Percentiles rank a stretch among this genome's conserved stretches.
These are phyloP conservation scores for Vulpes lagopus DNA, from an alignment of 2,113 vertebrate genomes.

Conservation along the genomic window DNA sequence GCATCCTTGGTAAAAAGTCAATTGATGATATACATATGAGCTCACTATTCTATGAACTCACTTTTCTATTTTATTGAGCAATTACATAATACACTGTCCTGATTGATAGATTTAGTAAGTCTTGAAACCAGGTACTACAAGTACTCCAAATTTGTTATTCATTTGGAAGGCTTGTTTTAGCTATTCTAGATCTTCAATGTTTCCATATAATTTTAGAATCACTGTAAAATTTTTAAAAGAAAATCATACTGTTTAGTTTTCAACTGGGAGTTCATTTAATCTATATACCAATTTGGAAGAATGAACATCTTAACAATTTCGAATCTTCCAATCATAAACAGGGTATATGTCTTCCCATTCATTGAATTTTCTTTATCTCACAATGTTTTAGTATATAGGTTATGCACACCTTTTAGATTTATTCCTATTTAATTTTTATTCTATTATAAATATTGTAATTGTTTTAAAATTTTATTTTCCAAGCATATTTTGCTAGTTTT, in stretches of 20 bases:
- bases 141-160: background rate
- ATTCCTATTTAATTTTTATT: background rate
- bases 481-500: background rate
- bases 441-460: background rate
- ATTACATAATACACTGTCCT: background rate
- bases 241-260: background rate
- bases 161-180: background rate
- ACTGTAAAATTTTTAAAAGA: background rate
- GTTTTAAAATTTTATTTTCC: background rate
- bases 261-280: background rate
- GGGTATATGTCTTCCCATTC: background rate
- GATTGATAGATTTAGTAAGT: background rate
- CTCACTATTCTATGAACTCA: background rate
- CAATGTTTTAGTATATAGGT: background rate
- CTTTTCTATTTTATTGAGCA: background rate
- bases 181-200: background rate
- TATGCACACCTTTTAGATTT: background rate
- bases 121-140: background rate
- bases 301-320: background rate
- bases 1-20: background rate
- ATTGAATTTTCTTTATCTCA: background rate
- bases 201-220: slow-evolving; percentile 12
- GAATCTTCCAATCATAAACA: background rate
- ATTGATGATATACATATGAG: background rate
- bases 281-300: background rate